Evolutionary conservation across 2,113 vertebrate genomes (phyloP).

Genomic region (Spizaetus ornatus): DNA sequence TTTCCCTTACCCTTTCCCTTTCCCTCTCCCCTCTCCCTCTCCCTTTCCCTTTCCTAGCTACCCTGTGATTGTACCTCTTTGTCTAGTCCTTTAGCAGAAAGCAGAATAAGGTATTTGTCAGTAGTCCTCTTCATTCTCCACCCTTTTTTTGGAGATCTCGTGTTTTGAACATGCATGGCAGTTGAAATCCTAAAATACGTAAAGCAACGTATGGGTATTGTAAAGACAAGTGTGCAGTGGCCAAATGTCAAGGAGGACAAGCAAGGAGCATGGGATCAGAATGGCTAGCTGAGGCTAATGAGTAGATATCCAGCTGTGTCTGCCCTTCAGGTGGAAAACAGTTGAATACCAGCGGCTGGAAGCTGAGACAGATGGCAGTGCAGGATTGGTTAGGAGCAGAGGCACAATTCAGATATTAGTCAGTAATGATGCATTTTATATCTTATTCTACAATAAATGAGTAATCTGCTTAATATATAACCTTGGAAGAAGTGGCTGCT

Average conservation of each 20-base stretch:
- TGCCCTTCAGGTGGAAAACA: neutral
- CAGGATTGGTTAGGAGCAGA: neutral
- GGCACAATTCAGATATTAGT: neutral
- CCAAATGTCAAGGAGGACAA: neutral
- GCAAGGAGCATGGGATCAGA: neutral
- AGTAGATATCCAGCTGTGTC: neutral
- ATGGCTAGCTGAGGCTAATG: neutral
- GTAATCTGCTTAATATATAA: neutral
- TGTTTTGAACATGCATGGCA: neutral
- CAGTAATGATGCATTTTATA: neutral
- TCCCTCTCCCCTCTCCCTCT: neutral
- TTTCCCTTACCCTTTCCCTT: too few relatives aligned
- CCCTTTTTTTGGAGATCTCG: neutral
- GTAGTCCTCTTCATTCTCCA: neutral
- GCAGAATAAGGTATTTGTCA: neutral
- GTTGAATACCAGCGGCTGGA: neutral
- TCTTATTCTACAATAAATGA: neutral
- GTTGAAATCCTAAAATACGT: neutral
- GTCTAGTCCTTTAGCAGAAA: neutral
- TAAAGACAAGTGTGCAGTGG: neutral
- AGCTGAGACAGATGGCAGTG: conserved; percentile 23
- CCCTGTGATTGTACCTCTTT: neutral
- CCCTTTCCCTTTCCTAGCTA: neutral
- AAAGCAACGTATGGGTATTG: neutral
- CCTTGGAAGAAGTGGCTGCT: neutral